Evolutionary conservation across 2,888 invertebrate genomes (phyloP).

Genomic region (Ctenicera cuprea): DNA sequence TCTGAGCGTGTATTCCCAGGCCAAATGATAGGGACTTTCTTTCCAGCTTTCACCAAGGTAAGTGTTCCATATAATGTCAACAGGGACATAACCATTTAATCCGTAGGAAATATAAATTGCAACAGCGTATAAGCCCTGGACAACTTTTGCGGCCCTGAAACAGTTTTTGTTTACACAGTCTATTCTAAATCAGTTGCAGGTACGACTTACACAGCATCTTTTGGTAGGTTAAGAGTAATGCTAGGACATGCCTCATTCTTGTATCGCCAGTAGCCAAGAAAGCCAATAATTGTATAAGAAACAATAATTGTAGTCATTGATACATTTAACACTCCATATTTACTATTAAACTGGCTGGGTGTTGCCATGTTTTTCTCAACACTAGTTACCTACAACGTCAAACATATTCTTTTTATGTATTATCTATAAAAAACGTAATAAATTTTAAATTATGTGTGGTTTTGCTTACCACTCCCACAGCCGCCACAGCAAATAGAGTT

Average conservation of each 20-base stretch:
- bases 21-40: slow-evolving; percentile 60
- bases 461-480: slow-evolving; percentile 92
- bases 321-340: slow-evolving; percentile 86
- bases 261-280: slow-evolving; percentile 90
- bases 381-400: neutral
- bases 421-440: too few relatives aligned
- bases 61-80: slow-evolving; percentile 83
- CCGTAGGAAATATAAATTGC: slow-evolving; percentile 89
- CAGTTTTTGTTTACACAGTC: neutral
- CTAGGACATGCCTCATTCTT: slow-evolving; percentile 81
- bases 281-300: slow-evolving; percentile 86
- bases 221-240: slow-evolving; percentile 87
- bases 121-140: slow-evolving; percentile 59
- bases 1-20: slow-evolving; percentile 69
- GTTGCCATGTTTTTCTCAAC: slow-evolving; percentile 91
- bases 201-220: neutral
- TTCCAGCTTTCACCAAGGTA: slow-evolving; percentile 64
- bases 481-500: slow-evolving; percentile 96
- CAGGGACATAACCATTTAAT: slow-evolving; percentile 92
- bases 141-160: neutral
- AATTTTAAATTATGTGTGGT: too few relatives aligned
- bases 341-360: slow-evolving; percentile 85
- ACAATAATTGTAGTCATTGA: slow-evolving; percentile 86
- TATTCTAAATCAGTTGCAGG: neutral
- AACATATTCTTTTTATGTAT: neutral